Percentiles rank a stretch among this genome's conserved stretches.
phyloP scores from a whole-genome alignment of 1,140 invertebrate genomes.

The Cyrtorhinus lividipennis region DNA sequence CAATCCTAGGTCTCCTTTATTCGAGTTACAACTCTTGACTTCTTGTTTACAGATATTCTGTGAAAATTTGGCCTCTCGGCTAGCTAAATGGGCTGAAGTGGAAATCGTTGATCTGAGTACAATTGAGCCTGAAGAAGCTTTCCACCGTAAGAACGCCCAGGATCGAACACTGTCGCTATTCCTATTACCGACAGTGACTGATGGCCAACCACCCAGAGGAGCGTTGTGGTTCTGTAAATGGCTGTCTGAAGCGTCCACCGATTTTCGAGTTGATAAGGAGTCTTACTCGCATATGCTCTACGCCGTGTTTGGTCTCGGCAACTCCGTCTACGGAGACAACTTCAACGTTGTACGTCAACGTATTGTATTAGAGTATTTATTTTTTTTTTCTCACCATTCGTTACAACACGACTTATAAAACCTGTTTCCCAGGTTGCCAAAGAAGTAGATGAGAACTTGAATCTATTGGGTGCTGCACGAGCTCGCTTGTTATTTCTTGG shows the following conservation, averaged over 20 bases:
- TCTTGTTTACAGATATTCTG: background rate
- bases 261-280: slow-evolving; percentile 40
- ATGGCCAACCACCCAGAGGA: slow-evolving; percentile 36
- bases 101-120: slow-evolving; percentile 7
- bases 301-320: slow-evolving; percentile 43
- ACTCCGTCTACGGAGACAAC: slow-evolving; percentile 39
- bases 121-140: slow-evolving; percentile 19
- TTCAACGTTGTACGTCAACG: slow-evolving; percentile 38
- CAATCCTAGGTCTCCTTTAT: no score
- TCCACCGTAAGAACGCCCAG: background rate
- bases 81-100: background rate
- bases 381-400: no score
- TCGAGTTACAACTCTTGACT: no score
- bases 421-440: background rate
- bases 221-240: slow-evolving; percentile 41
- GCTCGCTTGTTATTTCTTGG: background rate
- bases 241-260: slow-evolving; percentile 37
- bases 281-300: slow-evolving; percentile 35
- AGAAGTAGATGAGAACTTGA: background rate
- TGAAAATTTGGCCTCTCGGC: background rate
- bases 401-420: no score
- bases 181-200: slow-evolving; percentile 41
- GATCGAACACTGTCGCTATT: slow-evolving; percentile 29
- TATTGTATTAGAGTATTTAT: no score
- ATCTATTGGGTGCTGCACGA: background rate